Percentiles rank a stretch among this genome's conserved stretches.
Evolutionary conservation across 2,113 vertebrate species (phyloP).

Genomic region (Sclerurus mexicanus): DNA sequence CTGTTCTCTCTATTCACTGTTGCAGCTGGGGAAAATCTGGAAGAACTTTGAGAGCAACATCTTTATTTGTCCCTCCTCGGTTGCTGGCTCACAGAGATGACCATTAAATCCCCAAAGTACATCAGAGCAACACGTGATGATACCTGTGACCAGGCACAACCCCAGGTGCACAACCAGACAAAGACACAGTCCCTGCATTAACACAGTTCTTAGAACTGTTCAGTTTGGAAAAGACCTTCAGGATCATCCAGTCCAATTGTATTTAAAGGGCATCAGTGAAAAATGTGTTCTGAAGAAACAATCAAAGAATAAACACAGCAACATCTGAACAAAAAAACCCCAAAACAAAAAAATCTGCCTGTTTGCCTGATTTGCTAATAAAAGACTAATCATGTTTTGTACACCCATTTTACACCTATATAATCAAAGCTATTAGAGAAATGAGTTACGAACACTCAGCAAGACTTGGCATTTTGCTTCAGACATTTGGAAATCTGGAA

Average conservation of each 20-base stretch:
- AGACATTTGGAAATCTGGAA: background rate
- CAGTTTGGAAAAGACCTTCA: background rate
- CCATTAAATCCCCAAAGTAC: background rate
- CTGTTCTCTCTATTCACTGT: background rate
- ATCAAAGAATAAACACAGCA: background rate
- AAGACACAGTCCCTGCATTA: background rate
- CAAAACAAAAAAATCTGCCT: background rate
- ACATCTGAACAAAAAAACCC: background rate
- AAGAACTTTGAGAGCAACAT: background rate
- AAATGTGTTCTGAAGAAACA: background rate
- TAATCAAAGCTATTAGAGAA: background rate
- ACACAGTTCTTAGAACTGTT: background rate
- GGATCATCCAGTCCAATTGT: fast-evolving
- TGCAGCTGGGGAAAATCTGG: background rate
- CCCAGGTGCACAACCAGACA: background rate
- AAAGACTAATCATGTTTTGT: background rate
- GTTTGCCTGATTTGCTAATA: background rate
- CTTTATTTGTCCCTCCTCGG: background rate
- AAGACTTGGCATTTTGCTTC: background rate
- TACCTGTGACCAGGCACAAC: background rate
- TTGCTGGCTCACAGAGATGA: background rate
- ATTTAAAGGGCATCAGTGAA: background rate
- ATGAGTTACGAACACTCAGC: background rate
- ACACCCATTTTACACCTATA: background rate
- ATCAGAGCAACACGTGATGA: background rate